Evolutionary conservation across 2,113 vertebrate species (phyloP).

Genomic region (Orycteropus afer): DNA sequence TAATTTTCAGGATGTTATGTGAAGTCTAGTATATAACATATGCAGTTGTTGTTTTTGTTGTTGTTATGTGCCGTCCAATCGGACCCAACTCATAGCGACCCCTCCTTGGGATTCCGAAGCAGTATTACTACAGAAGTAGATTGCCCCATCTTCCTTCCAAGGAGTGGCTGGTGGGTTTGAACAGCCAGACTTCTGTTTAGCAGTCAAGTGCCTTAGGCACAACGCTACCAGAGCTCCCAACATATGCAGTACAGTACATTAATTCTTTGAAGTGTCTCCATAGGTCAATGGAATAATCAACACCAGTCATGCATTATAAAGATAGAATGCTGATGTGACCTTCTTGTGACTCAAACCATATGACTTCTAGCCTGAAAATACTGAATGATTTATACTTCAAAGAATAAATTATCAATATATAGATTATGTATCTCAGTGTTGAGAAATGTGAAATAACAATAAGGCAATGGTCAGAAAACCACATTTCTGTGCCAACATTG

Average conservation of each 20-base stretch:
- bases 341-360: slow-evolving; percentile 28
- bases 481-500: background rate
- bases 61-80: no score
- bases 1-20: slow-evolving; percentile 45
- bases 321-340: slow-evolving; percentile 55
- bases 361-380: slow-evolving; percentile 53
- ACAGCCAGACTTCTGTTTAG: no score
- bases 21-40: background rate
- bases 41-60: no score
- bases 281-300: slow-evolving; percentile 68
- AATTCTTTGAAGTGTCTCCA: slow-evolving; percentile 61
- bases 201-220: no score
- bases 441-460: slow-evolving; percentile 48
- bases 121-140: no score
- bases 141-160: no score
- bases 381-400: background rate
- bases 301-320: slow-evolving; percentile 24
- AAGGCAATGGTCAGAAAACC: background rate
- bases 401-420: slow-evolving; percentile 50
- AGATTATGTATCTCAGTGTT: slow-evolving; percentile 13
- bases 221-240: no score
- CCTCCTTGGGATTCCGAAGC: no score
- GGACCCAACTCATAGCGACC: no score
- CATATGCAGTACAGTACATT: slow-evolving; percentile 52
- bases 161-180: no score